Conservation (phyloP, 2,888 invertebrate species). For the Lasioglossum pauxillum region DNA sequence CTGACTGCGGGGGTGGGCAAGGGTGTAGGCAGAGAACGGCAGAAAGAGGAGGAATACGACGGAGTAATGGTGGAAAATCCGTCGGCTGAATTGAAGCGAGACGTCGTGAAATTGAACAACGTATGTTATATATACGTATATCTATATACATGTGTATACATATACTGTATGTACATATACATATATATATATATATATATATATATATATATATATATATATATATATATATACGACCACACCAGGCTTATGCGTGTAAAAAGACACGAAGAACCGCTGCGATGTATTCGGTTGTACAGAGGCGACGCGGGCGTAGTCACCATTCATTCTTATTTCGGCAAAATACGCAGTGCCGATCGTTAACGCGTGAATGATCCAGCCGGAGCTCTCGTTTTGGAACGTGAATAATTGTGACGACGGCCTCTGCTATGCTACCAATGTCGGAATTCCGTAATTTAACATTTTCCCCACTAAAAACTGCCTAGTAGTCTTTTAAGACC, state of each 20-base stretch:
- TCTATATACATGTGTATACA: neutral
- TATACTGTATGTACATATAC: neutral
- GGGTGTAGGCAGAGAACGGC: conserved; percentile 46
- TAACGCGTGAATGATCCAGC: conserved; percentile 41
- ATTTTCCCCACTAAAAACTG: neutral
- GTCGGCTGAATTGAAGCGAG: conserved; percentile 82
- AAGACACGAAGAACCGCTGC: conserved; percentile 43
- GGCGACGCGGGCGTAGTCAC: conserved; percentile 4
- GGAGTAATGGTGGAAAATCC: conserved; percentile 83
- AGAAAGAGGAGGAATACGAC: conserved; percentile 72
- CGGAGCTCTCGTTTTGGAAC: neutral
- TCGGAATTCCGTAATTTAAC: neutral
- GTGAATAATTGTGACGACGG: neutral
- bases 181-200: conserved; percentile 55
- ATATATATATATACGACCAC: conserved; percentile 33
- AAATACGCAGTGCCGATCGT: conserved; percentile 37
- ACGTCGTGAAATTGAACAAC: conserved; percentile 84
- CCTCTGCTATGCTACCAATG: neutral
- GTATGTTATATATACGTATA: conserved; percentile 75
- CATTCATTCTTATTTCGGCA: conserved; percentile 31
- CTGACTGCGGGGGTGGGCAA: conserved; percentile 46
- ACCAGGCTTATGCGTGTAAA: conserved; percentile 63
- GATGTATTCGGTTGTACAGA: conserved; percentile 43
- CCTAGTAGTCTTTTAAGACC: neutral
- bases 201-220: neutral